Conservation (phyloP, 2,797 vertebrate genomes). For the Chrosomus eos region DNA sequence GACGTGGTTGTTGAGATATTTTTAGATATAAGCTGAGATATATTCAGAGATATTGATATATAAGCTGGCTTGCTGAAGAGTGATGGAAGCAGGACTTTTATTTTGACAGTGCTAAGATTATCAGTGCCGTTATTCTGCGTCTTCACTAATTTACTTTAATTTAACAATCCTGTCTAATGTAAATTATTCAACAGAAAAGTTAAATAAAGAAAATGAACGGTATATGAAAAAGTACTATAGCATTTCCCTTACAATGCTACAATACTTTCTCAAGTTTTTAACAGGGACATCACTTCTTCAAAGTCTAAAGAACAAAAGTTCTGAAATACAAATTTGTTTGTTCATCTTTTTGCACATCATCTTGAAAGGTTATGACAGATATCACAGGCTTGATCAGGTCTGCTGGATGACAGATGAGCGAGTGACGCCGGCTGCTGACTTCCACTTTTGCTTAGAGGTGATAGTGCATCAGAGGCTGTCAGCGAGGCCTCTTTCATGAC, state of each 20-base stretch:
- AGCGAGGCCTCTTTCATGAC: neutral
- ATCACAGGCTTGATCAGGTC: conserved; percentile 2
- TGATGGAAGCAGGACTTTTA: neutral
- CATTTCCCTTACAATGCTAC: neutral
- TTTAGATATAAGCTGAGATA: no score
- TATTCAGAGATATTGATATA: no score
- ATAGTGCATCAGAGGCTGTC: conserved; percentile 43
- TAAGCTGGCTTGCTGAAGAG: neutral
- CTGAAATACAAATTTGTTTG: neutral
- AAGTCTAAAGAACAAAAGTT: neutral
- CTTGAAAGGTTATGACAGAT: neutral
- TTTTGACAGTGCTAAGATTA: neutral
- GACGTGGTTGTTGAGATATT: neutral
- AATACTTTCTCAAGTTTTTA: neutral
- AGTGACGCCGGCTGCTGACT: conserved; percentile 32
- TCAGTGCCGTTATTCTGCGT: neutral
- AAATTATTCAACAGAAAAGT: neutral
- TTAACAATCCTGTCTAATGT: neutral
- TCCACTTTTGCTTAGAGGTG: conserved; percentile 35
- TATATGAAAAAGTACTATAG: neutral
- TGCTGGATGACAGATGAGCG: conserved; percentile 26
- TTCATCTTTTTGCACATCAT: neutral
- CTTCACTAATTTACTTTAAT: neutral
- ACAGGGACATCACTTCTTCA: neutral
- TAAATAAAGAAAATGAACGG: neutral